Percentiles rank a stretch among this genome's conserved stretches.
phyloP scores from a whole-genome alignment of 2,797 vertebrate genomes.

The Distichodus sexfasciatus region DNA sequence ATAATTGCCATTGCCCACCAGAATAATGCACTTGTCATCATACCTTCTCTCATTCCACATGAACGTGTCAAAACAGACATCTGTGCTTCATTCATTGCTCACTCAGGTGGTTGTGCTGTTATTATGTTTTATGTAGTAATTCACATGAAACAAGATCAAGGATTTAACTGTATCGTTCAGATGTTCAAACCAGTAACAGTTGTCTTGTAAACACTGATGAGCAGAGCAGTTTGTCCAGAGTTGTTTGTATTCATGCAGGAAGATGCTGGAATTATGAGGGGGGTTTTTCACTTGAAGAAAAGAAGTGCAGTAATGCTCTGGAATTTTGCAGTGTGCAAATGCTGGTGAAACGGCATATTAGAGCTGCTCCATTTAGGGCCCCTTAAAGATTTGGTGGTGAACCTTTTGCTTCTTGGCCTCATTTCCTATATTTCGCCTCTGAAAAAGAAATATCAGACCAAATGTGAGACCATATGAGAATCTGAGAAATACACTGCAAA shows the following conservation, averaged over 20 bases:
- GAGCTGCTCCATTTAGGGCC: conserved; percentile 7
- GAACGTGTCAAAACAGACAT: conserved; percentile 37
- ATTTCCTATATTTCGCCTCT: conserved; percentile 37
- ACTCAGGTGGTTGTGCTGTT: background rate
- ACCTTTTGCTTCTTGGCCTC: conserved; percentile 3
- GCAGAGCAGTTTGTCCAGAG: background rate
- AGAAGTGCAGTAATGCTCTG: conserved; percentile 16
- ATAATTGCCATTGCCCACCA: conserved; percentile 69
- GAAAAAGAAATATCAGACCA: conserved; percentile 29
- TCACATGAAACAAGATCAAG: conserved; percentile 8
- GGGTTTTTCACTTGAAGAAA: conserved; percentile 17
- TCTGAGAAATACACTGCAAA: no score
- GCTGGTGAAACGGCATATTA: conserved; percentile 19
- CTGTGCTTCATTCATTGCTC: conserved; percentile 40
- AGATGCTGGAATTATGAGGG: background rate
- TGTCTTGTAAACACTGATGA: background rate
- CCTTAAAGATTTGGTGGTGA: conserved; percentile 13
- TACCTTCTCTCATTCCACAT: conserved; percentile 70
- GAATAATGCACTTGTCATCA: conserved; percentile 75
- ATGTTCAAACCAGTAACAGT: background rate
- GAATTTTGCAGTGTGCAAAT: conserved; percentile 23
- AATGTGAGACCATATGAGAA: background rate
- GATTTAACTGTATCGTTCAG: background rate
- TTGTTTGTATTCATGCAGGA: background rate
- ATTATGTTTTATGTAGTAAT: background rate